Percentiles rank a stretch among this genome's conserved stretches.
Evolutionary conservation across 2,113 vertebrate genomes (phyloP).

Genomic region (Ceuthmochares aereus): DNA sequence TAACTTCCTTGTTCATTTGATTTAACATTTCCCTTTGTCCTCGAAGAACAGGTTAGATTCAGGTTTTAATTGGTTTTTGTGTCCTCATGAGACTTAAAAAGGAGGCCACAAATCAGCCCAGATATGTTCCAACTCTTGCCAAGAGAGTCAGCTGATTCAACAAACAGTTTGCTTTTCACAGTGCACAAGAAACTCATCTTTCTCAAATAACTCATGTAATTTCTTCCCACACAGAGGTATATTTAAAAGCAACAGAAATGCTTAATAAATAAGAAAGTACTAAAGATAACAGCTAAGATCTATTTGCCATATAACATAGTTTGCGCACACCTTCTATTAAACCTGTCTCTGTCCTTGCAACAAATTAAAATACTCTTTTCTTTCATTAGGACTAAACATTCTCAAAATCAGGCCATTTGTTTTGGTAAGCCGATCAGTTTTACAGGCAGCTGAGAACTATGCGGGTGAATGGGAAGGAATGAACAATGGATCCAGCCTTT

Average conservation of each 20-base stretch:
- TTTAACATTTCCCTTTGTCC: neutral
- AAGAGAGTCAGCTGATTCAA: neutral
- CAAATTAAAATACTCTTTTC: neutral
- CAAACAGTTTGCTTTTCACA: neutral
- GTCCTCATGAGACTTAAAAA: constrained; percentile 9
- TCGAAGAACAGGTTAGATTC: neutral
- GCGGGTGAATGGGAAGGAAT: neutral
- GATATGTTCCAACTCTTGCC: neutral
- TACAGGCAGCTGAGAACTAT: neutral
- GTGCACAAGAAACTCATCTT: neutral
- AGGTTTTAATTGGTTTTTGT: constrained; percentile 18
- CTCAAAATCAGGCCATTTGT: constrained; percentile 12
- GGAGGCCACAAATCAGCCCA: neutral
- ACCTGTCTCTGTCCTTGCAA: neutral
- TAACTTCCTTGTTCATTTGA: neutral
- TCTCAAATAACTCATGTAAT: neutral
- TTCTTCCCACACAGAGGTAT: neutral
- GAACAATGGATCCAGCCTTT: neutral
- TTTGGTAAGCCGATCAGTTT: neutral
- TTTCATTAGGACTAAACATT: neutral
- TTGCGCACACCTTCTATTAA: neutral
- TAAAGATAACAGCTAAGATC: neutral
- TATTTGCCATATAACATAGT: neutral
- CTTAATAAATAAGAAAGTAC: neutral
- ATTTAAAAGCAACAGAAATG: neutral